A percentile compares a stretch with the other conserved stretches of the same genome.
Evolutionary conservation across 2,797 vertebrate species (phyloP).

Genomic region (Halcyon smyrnensis): DNA sequence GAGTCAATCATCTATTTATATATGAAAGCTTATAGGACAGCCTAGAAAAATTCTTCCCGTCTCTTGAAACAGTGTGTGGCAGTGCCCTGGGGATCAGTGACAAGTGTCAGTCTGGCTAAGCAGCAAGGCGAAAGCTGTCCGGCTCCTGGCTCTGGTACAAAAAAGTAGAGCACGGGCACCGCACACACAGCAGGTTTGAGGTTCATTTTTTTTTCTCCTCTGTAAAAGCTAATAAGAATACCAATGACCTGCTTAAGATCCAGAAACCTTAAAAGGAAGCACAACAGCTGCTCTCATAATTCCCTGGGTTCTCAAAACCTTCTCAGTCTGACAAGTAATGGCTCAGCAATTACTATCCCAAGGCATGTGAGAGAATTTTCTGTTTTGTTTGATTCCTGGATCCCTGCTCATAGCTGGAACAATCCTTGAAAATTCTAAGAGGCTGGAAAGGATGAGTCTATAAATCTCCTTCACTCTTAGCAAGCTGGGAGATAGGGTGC

Average conservation of each 20-base stretch:
- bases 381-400: slow-evolving; percentile 38
- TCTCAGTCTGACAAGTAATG: slow-evolving; percentile 65
- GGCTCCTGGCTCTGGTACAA: background rate
- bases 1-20: background rate
- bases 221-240: slow-evolving; percentile 56
- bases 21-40: background rate
- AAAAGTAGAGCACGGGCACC: background rate
- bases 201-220: background rate
- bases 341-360: slow-evolving; percentile 57
- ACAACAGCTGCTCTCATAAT: slow-evolving; percentile 63
- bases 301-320: slow-evolving; percentile 54
- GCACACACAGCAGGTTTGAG: background rate
- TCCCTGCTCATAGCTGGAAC: slow-evolving; percentile 16
- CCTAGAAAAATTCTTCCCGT: background rate
- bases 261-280: slow-evolving; percentile 68
- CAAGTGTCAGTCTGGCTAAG: slow-evolving; percentile 18
- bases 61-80: background rate
- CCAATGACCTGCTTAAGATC: slow-evolving; percentile 61
- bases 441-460: slow-evolving; percentile 32
- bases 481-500: background rate
- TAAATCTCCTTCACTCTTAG: slow-evolving; percentile 58
- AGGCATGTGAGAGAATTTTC: slow-evolving; percentile 43
- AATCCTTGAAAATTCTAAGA: slow-evolving; percentile 39
- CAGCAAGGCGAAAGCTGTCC: background rate
- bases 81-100: background rate